Conservation (phyloP, 1,140 invertebrate species). For the Lasioglossum albipes region DNA sequence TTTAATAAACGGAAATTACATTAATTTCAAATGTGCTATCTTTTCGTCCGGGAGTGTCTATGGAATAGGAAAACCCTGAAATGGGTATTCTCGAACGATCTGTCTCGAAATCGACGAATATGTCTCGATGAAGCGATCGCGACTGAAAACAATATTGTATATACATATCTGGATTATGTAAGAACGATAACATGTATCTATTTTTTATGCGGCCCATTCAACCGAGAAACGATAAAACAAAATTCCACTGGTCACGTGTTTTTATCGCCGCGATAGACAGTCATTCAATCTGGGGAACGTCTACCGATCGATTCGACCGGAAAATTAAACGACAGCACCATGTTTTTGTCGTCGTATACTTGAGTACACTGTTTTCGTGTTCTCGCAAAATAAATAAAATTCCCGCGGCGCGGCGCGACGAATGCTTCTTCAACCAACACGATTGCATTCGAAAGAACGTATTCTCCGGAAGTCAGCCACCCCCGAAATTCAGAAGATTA, state of each 20-base stretch:
- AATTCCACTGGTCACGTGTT: background rate
- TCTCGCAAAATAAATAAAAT: too few species aligned
- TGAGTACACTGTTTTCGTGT: too few species aligned
- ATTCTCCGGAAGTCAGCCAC: too few species aligned
- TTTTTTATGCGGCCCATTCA: background rate
- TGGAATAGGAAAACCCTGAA: background rate
- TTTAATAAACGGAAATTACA: too few species aligned
- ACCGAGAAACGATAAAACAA: background rate
- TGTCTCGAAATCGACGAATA: background rate
- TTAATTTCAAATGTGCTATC: too few species aligned
- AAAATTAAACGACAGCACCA: too few species aligned
- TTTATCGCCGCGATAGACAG: background rate
- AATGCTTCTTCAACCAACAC: too few species aligned
- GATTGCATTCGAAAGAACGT: too few species aligned
- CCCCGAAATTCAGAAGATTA: too few species aligned
- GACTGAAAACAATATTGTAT: background rate
- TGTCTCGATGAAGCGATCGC: background rate
- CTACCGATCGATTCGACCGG: background rate
- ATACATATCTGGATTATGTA: background rate
- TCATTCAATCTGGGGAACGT: conserved; percentile 10
- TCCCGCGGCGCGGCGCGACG: too few species aligned
- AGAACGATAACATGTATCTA: conserved; percentile 1
- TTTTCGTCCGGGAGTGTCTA: too few species aligned
- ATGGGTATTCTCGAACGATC: background rate
- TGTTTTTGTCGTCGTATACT: too few species aligned